Evolutionary conservation across 2,797 vertebrate genomes (phyloP).

Genomic region (Xiphophorus birchmanni): DNA sequence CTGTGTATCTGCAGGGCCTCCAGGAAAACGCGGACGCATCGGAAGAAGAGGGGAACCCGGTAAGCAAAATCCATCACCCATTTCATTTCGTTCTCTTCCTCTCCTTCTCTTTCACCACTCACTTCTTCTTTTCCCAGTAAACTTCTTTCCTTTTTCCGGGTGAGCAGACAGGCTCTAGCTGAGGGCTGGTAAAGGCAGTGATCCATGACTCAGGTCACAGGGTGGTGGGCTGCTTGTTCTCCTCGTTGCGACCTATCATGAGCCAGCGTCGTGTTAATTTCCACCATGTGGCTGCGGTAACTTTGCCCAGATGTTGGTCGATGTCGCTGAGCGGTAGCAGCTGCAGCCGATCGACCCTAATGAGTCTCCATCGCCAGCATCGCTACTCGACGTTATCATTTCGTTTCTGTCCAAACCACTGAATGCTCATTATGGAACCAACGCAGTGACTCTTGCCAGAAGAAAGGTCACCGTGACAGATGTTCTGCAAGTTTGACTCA

Average conservation of each 20-base stretch:
- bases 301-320: conserved; percentile 71
- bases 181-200: conserved; percentile 43
- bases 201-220: conserved; percentile 48
- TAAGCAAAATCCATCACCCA: conserved; percentile 72
- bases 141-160: conserved; percentile 24
- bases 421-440: conserved; percentile 40
- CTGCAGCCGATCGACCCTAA: conserved; percentile 63
- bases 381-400: conserved; percentile 47
- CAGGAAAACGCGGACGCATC: conserved; percentile 87
- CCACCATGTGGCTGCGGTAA: conserved; percentile 74
- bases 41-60: conserved; percentile 91
- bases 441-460: conserved; percentile 31
- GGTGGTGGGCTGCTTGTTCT: conserved; percentile 50
- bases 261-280: conserved; percentile 54
- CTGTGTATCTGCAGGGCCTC: conserved; percentile 86
- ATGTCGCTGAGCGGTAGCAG: conserved; percentile 74
- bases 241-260: conserved; percentile 51
- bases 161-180: conserved; percentile 24
- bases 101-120: conserved; percentile 1
- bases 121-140: conserved; percentile 34
- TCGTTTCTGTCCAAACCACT: conserved; percentile 54
- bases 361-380: conserved; percentile 67
- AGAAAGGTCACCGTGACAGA: conserved; percentile 30
- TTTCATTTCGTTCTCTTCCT: conserved; percentile 33
- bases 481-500: conserved; percentile 53